Base-by-base conservation (phyloP, 2,888 invertebrate species). In the Orthosia incerta region DNA sequence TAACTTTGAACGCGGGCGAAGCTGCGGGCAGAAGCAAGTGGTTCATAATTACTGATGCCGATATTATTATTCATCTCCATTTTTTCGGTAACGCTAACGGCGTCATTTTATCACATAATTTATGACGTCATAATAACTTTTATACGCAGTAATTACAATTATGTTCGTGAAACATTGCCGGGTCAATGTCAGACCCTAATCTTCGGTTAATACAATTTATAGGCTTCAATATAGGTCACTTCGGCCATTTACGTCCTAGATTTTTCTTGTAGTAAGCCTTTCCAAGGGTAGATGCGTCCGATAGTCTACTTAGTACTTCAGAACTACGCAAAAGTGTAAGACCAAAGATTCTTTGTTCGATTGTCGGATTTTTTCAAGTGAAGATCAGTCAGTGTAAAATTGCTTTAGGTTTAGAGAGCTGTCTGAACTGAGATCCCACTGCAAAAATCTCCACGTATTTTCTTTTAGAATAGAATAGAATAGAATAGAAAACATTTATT, bases 161-260 rank as follows among this genome's bases (percentile, higher is more conserved):
- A 69, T 50, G 68, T 71, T 71, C 61, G 71, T 81, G 46, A 75
- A 75, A 80, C 59, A 80, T 74, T 50, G 26, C 61, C 31, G 48
- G 81, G 83, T 81, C 81, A 81, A 82, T 76, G 83, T 63, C 76
- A 75, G 45, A 53, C 62, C 26, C 45, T 75, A 83, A 80, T 70
- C 64, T 77, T 75, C 7, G 51, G 51, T 73, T 69, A 83, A 59
- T 71, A 53, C 12, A 68, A 76, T 76, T 81, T 74, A 76, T 76
- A 57, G 61, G 55, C 56, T 62, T 51, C 12, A 61, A 82, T 85
- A 62, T 73, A 60, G 84, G 84, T 74, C 84, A 79, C 16, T 56
- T 55, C 23, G 15, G 12, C 23, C 46, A 68, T 68, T 66, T 67
- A 51, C 70, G 79, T 46, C n/a, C 74, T 64, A 69, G 63, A 68